Conservation (phyloP, 2,797 vertebrate species). For the Tenualosa thibaudeaui region DNA sequence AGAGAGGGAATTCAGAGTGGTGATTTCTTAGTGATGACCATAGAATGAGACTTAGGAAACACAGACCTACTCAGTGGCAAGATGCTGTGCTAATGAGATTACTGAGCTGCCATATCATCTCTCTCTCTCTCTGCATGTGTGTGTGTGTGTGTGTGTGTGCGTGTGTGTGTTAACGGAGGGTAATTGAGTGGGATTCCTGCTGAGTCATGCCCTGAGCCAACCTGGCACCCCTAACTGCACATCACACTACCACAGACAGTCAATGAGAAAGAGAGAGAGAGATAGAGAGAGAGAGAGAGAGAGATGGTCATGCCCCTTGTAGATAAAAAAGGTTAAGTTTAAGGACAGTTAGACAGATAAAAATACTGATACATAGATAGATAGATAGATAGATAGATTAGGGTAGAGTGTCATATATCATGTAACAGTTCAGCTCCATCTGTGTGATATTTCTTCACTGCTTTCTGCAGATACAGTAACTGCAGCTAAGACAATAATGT, state of each 20-base stretch:
- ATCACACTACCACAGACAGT: neutral
- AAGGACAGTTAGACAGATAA: neutral
- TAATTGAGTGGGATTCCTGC: neutral
- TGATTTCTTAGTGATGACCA: neutral
- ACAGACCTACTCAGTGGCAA: neutral
- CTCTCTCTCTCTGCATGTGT: constrained; percentile 15
- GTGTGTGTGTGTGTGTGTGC: neutral
- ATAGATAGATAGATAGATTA: neutral
- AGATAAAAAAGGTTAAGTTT: too few relatives aligned
- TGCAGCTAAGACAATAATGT: neutral
- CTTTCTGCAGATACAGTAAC: neutral
- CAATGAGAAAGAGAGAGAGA: neutral
- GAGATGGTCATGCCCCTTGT: too few relatives aligned
- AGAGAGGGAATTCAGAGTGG: neutral
- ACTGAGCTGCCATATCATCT: neutral
- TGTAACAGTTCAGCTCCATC: neutral
- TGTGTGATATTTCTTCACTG: neutral
- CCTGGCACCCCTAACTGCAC: neutral
- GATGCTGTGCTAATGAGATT: neutral
- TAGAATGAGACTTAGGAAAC: neutral
- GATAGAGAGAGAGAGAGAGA: neutral
- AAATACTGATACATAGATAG: neutral
- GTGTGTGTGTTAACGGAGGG: neutral
- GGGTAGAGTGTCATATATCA: neutral
- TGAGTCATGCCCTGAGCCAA: constrained; percentile 11